Percentiles rank a stretch among this genome's conserved stretches.
phyloP scores from a whole-genome alignment of 2,113 vertebrate species.

The Trogon surrucura region DNA sequence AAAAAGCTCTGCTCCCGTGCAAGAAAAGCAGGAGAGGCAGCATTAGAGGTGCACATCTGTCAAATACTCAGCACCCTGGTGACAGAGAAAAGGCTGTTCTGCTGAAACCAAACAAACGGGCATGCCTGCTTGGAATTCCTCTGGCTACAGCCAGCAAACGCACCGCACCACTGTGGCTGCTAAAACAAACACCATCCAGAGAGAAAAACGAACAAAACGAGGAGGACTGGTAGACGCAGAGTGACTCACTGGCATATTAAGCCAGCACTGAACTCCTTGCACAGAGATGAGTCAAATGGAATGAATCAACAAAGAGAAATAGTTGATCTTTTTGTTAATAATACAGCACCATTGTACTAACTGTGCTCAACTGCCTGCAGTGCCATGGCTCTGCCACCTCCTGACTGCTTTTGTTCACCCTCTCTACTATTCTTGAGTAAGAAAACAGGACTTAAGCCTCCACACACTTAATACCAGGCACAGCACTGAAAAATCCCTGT shows the following conservation, averaged over 20 bases:
- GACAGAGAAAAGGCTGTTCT: neutral
- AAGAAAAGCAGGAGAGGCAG: neutral
- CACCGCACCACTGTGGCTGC: neutral
- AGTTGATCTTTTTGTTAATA: constrained; percentile 24
- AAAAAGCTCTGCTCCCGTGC: neutral
- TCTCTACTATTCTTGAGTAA: neutral
- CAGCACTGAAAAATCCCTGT: neutral
- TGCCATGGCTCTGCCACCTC: neutral
- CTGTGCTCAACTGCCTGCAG: neutral
- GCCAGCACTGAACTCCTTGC: constrained; percentile 13
- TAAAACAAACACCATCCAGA: constrained; percentile 28
- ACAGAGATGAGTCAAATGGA: constrained; percentile 28
- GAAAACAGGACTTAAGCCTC: neutral
- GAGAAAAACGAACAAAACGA: neutral
- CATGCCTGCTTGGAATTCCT: constrained; percentile 33
- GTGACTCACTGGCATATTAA: constrained; percentile 21
- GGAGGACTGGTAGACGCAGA: neutral
- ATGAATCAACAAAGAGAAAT: constrained; percentile 21
- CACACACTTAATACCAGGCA: neutral
- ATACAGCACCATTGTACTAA: constrained; percentile 4
- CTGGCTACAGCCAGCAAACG: constrained; percentile 18
- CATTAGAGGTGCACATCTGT: neutral
- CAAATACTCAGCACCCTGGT: neutral
- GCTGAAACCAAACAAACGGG: neutral
- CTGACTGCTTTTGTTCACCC: neutral